Evolutionary conservation across 2,797 vertebrate species (phyloP).

Genomic region (Platyrinchus mystaceus): DNA sequence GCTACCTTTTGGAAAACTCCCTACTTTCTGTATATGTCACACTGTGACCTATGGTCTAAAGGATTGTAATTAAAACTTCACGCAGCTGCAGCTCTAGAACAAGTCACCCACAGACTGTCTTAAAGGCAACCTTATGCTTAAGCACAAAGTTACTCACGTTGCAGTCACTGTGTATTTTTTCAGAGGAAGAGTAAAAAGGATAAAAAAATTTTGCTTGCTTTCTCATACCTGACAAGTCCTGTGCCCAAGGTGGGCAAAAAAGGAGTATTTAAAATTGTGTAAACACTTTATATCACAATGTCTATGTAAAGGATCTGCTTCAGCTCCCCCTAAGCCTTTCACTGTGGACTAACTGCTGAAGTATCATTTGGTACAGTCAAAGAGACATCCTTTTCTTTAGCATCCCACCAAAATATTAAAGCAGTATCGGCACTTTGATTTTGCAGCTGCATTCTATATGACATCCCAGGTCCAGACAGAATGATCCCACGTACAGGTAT

Average conservation of each 20-base stretch:
- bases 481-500: rapidly evolving
- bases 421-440: background rate
- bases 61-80: background rate
- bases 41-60: background rate
- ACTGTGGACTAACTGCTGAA: background rate
- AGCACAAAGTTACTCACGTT: background rate
- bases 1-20: background rate
- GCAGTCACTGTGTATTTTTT: background rate
- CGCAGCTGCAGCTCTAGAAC: background rate
- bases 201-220: background rate
- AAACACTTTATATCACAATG: background rate
- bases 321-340: background rate
- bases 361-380: background rate
- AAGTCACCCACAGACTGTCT: background rate
- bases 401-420: background rate
- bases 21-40: background rate
- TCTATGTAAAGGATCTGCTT: background rate
- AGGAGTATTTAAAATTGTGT: background rate
- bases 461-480: background rate
- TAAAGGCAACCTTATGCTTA: background rate
- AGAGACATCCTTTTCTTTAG: background rate
- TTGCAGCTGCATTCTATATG: background rate
- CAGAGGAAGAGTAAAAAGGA: background rate
- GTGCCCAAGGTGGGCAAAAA: background rate
- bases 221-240: background rate